Conservation (phyloP, 2,888 invertebrate genomes). For the Danaus chrysippus region DNA sequence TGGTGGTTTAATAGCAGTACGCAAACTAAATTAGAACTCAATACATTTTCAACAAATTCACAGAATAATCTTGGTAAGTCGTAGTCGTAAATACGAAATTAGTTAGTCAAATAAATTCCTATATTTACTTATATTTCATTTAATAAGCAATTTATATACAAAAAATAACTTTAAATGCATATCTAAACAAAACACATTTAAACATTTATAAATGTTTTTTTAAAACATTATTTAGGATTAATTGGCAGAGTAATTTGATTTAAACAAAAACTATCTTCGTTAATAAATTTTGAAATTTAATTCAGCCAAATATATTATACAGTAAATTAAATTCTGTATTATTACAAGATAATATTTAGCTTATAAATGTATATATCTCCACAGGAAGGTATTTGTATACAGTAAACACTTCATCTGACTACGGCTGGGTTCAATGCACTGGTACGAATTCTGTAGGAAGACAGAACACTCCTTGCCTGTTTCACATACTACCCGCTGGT, state of each 20-base stretch:
- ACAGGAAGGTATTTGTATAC: slow-evolving; percentile 71
- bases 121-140: too few species aligned
- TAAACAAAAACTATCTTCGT: too few species aligned
- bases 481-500: slow-evolving; percentile 86
- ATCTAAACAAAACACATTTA: too few species aligned
- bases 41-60: slow-evolving; percentile 48
- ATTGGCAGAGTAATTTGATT: too few species aligned
- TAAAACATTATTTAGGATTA: too few species aligned
- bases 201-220: too few species aligned
- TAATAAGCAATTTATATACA: too few species aligned
- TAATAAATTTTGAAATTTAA: too few species aligned
- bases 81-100: neutral
- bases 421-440: slow-evolving; percentile 89
- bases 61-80: slow-evolving; percentile 57
- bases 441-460: slow-evolving; percentile 85
- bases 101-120: neutral
- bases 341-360: neutral
- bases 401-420: slow-evolving; percentile 81
- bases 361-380: neutral
- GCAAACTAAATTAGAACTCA: slow-evolving; percentile 64
- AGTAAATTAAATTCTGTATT: neutral
- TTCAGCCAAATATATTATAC: too few species aligned
- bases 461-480: slow-evolving; percentile 85
- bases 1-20: slow-evolving; percentile 77
- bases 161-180: too few species aligned